phyloP scores from a whole-genome alignment of 2,797 vertebrate species.

The Chiloscyllium punctatum region DNA sequence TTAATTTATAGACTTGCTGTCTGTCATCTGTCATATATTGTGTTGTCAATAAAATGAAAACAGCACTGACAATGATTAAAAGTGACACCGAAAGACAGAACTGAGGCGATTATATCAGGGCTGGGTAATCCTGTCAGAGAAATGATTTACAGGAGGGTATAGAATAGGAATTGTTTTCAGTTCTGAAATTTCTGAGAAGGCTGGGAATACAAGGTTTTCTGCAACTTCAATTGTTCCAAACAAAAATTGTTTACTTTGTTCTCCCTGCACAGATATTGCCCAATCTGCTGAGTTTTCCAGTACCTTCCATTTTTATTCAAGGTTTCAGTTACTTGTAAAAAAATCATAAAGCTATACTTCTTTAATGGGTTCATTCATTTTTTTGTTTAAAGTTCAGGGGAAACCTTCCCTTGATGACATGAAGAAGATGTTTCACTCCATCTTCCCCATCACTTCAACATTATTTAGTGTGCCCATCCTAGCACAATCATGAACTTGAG shows the following conservation, averaged over 20 bases:
- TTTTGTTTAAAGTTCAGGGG: neutral
- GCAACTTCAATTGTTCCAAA: neutral
- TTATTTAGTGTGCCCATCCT: neutral
- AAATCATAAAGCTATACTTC: neutral
- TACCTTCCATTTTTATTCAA: too few species aligned
- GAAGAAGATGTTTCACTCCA: neutral
- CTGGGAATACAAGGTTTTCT: neutral
- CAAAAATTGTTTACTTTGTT: neutral
- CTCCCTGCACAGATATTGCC: too few species aligned
- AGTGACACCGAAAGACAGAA: neutral
- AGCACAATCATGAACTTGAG: neutral
- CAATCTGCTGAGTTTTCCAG: too few species aligned
- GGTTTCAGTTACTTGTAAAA: neutral
- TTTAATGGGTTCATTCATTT: neutral
- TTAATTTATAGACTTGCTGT: constrained; percentile 17
- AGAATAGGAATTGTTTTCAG: neutral
- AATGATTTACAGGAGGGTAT: neutral
- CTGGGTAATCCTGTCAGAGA: neutral
- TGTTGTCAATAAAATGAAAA: constrained; percentile 26
- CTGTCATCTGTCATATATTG: constrained; percentile 19
- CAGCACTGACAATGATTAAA: neutral
- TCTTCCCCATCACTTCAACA: neutral
- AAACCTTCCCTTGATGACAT: neutral
- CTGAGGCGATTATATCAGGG: neutral
- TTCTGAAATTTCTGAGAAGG: neutral